phyloP scores from a whole-genome alignment of 2,888 invertebrate species.

The Notodonta ziczac region DNA sequence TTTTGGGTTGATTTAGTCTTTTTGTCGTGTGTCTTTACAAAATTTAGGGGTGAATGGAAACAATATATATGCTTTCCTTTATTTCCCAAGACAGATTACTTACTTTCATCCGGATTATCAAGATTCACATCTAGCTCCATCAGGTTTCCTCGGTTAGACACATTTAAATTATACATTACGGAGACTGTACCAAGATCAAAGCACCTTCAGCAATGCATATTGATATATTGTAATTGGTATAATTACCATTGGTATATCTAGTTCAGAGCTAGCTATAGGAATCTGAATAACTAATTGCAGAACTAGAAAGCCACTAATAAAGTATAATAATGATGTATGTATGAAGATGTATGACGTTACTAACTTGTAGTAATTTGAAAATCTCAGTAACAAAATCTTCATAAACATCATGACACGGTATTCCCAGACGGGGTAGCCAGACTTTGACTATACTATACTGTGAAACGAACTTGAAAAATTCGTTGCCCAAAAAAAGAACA shows the following conservation, averaged over 20 bases:
- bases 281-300: slow-evolving; percentile 1
- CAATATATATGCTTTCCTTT: background rate
- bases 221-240: slow-evolving; percentile 6
- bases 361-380: no score
- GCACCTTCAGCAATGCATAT: slow-evolving; percentile 5
- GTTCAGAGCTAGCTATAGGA: background rate
- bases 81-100: background rate
- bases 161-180: slow-evolving; percentile 4
- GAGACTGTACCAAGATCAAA: background rate
- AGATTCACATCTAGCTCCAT: background rate
- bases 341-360: no score
- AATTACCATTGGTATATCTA: slow-evolving; percentile 6
- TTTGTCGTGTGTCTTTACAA: no score
- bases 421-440: no score
- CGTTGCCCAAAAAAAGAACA: no score
- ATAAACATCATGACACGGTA: no score
- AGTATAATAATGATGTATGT: background rate
- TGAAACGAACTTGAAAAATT: no score
- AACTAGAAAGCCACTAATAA: background rate
- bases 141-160: background rate
- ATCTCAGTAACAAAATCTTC: no score
- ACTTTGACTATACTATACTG: no score
- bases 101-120: background rate
- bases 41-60: no score
- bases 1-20: no score